phyloP scores from a whole-genome alignment of 1,140 invertebrate genomes.

The Ips typographus region DNA sequence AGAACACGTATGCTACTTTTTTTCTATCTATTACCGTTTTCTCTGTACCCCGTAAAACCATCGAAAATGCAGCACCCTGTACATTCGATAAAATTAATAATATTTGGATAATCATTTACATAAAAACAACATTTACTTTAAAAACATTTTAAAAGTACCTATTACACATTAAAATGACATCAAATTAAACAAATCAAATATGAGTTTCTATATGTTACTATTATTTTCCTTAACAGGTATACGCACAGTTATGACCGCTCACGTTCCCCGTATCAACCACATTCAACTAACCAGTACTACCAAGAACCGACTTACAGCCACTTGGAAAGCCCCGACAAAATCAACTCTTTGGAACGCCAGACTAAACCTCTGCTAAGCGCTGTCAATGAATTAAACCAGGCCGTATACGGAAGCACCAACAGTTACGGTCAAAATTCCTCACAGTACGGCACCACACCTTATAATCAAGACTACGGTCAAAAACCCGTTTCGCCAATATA shows the following conservation, averaged over 20 bases:
- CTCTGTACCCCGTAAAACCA: too few relatives aligned
- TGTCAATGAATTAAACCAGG: conserved; percentile 44
- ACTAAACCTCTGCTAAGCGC: conserved; percentile 41
- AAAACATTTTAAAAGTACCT: too few relatives aligned
- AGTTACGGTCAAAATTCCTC: conserved; percentile 39
- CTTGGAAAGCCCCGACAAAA: conserved; percentile 49
- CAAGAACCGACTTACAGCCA: conserved; percentile 46
- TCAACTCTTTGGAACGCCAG: conserved; percentile 46
- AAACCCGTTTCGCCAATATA: conserved; percentile 1
- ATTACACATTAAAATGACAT: too few relatives aligned
- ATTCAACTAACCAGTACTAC: conserved; percentile 35
- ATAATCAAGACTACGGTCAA: conserved; percentile 5
- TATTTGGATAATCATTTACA: too few relatives aligned
- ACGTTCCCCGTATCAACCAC: conserved; percentile 27
- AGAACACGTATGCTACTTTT: too few relatives aligned
- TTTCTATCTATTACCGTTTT: too few relatives aligned
- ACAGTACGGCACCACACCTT: conserved; percentile 2
- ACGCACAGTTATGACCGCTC: conserved; percentile 18
- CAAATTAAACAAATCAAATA: too few relatives aligned
- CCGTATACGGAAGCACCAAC: conserved; percentile 43
- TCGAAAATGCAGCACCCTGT: too few relatives aligned
- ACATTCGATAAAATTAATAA: too few relatives aligned
- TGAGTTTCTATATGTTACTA: too few relatives aligned
- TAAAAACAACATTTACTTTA: too few relatives aligned
- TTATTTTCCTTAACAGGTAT: conserved; percentile 2